phyloP scores from a whole-genome alignment of 1,140 invertebrate species.

The Magallana gigas region DNA sequence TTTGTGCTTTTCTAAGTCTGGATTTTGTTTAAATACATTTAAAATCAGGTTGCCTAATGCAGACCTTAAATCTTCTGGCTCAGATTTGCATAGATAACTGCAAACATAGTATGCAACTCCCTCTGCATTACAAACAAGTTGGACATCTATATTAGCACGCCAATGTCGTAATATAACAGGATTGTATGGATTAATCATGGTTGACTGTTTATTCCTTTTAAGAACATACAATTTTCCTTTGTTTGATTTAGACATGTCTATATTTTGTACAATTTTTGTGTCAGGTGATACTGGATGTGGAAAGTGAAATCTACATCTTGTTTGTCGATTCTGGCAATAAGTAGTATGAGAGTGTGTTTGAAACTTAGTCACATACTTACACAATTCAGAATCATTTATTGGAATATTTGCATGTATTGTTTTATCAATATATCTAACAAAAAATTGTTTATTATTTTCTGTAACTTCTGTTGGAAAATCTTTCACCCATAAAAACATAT shows the following conservation, averaged over 20 bases:
- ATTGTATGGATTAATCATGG: conserved; percentile 60
- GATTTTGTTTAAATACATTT: conserved; percentile 45
- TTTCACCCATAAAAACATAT: conserved; percentile 57
- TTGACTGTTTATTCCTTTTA: conserved; percentile 14
- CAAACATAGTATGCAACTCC: conserved; percentile 63
- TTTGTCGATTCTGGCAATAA: conserved; percentile 44
- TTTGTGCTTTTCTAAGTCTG: conserved; percentile 5
- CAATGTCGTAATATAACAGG: conserved; percentile 53
- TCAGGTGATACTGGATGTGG: conserved; percentile 40
- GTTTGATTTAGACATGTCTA: conserved; percentile 43
- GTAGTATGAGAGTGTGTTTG: conserved; percentile 56
- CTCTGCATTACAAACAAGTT: conserved; percentile 57
- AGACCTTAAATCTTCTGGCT: conserved; percentile 60
- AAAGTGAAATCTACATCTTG: conserved; percentile 61
- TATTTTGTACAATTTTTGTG: conserved; percentile 51
- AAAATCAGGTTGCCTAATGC: conserved; percentile 46
- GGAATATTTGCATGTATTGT: conserved; percentile 49
- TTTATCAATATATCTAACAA: conserved; percentile 52
- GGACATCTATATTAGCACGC: conserved; percentile 64
- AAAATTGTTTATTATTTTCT: conserved; percentile 6
- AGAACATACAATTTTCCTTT: conserved; percentile 56
- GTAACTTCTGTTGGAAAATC: conserved; percentile 45
- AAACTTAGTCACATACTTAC: conserved; percentile 44
- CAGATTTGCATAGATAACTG: conserved; percentile 60
- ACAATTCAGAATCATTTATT: conserved; percentile 46